phyloP scores from a whole-genome alignment of 2,113 vertebrate genomes.

The Myanophis thanlyinensis region DNA sequence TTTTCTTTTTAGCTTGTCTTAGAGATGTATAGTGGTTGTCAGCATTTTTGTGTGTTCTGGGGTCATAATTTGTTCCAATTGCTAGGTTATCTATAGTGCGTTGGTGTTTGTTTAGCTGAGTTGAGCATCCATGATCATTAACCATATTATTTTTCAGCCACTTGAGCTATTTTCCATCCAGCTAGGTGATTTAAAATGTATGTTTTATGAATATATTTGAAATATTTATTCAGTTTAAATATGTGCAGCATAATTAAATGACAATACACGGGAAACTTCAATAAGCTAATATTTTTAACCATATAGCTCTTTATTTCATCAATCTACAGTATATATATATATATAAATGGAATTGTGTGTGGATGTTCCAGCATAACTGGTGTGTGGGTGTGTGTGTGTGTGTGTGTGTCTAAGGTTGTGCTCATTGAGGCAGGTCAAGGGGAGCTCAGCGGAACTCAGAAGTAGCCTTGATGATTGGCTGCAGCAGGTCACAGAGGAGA shows the following conservation, averaged over 20 bases:
- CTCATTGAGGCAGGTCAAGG: too few relatives aligned
- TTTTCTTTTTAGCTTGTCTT: neutral
- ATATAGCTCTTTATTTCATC: neutral
- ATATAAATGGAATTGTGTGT: too few relatives aligned
- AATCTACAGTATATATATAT: too few relatives aligned
- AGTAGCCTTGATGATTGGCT: too few relatives aligned
- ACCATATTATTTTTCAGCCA: neutral
- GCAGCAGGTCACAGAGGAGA: too few relatives aligned
- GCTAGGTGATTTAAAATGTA: neutral
- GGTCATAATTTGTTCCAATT: neutral
- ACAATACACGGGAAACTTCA: neutral
- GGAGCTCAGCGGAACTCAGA: too few relatives aligned
- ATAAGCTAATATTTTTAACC: neutral
- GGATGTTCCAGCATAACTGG: too few relatives aligned
- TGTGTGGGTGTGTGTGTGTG: too few relatives aligned
- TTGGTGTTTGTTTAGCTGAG: neutral
- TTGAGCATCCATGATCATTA: neutral
- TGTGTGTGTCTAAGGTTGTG: too few relatives aligned
- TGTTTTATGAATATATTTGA: neutral
- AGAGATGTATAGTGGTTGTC: neutral
- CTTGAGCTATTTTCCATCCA: neutral
- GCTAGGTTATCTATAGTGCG: neutral
- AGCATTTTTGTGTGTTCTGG: neutral
- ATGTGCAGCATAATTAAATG: neutral
- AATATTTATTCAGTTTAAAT: constrained; percentile 4